phyloP scores from a whole-genome alignment of 2,888 invertebrate species.

The Drosophila demipolita region DNA sequence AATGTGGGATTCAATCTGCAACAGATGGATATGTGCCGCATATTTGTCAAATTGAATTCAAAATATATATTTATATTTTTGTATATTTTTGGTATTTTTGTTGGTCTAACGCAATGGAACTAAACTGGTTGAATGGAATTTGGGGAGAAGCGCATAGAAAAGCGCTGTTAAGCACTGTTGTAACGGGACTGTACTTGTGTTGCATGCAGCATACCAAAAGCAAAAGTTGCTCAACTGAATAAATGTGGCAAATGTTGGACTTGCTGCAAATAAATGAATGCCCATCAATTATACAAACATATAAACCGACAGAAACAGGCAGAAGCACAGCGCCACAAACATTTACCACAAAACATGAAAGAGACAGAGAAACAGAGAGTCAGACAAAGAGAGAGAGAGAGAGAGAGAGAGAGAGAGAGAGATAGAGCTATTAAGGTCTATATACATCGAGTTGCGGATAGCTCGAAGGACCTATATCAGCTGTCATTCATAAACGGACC shows the following conservation, averaged over 20 bases:
- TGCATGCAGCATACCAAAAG: conserved; percentile 7
- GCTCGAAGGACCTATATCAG: conserved; percentile 37
- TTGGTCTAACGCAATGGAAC: neutral
- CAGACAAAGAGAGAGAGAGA: neutral
- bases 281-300: conserved; percentile 50
- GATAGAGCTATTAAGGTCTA: neutral
- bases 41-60: neutral
- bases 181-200: conserved; percentile 25
- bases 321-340: neutral
- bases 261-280: conserved; percentile 43
- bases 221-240: conserved; percentile 26
- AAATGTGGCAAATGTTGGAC: conserved; percentile 42
- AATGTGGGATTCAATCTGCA: neutral
- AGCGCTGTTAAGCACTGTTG: neutral
- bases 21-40: neutral
- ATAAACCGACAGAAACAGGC: conserved; percentile 6
- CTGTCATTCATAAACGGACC: conserved; percentile 48
- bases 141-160: conserved; percentile 19
- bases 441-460: conserved; percentile 7
- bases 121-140: neutral
- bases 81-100: neutral
- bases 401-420: neutral
- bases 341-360: neutral
- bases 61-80: neutral
- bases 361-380: neutral